Conservation (phyloP, 2,888 invertebrate species). For the Xestia ashworthii region DNA sequence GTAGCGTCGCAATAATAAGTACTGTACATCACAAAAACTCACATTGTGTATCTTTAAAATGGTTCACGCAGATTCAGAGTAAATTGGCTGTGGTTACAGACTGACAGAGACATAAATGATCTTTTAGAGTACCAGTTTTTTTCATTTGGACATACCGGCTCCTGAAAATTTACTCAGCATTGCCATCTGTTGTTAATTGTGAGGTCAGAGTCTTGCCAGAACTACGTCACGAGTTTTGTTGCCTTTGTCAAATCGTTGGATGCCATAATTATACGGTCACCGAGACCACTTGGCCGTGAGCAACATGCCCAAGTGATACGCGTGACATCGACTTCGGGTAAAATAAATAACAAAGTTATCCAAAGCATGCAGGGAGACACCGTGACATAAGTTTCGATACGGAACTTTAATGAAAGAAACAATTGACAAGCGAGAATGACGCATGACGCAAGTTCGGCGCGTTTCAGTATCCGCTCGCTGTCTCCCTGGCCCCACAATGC, state of each 20-base stretch:
- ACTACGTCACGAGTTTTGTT: no score
- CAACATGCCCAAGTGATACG: neutral
- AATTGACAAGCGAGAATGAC: neutral
- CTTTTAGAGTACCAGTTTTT: neutral
- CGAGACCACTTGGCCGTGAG: neutral
- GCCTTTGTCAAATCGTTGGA: neutral
- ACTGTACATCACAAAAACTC: neutral
- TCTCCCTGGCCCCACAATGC: constrained; percentile 28
- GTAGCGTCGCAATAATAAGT: neutral
- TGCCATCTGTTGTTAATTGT: no score
- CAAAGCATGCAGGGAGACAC: neutral
- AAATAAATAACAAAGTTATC: neutral
- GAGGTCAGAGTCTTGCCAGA: neutral
- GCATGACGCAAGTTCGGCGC: neutral
- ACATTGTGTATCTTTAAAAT: neutral
- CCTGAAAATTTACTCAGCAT: neutral
- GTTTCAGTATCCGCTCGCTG: neutral
- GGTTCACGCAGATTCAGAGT: neutral
- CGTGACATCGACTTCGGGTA: neutral
- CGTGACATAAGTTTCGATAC: no score
- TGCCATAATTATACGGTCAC: neutral
- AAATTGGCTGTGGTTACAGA: neutral
- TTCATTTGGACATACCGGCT: neutral
- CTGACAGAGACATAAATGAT: neutral
- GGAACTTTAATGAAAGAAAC: neutral